Evolutionary conservation across 1,140 invertebrate species (phyloP).

Genomic region (Magallana angulata): DNA sequence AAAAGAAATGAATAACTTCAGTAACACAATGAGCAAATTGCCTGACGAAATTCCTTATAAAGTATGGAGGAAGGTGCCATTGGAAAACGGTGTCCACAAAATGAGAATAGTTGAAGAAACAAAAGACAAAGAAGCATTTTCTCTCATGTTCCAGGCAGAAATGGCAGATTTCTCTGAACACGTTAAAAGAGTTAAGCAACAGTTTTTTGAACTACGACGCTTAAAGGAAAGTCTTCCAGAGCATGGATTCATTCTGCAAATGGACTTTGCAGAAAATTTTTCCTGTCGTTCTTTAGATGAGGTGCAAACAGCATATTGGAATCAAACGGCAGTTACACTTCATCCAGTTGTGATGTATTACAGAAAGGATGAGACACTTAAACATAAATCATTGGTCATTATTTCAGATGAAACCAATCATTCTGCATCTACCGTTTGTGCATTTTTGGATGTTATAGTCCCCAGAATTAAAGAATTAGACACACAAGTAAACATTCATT

Average conservation of each 20-base stretch:
- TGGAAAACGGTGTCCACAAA: background rate
- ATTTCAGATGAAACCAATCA: constrained; percentile 35
- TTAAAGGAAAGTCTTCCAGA: constrained; percentile 41
- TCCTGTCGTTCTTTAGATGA: constrained; percentile 26
- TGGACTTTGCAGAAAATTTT: constrained; percentile 51
- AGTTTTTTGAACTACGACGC: constrained; percentile 1
- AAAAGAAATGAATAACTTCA: background rate
- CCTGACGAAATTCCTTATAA: constrained; percentile 9
- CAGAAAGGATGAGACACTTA: background rate
- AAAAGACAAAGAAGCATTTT: background rate
- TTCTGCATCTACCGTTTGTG: constrained; percentile 24
- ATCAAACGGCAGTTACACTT: constrained; percentile 39
- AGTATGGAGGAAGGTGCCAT: constrained; percentile 40
- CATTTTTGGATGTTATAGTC: constrained; percentile 21
- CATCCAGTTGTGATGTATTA: constrained; percentile 57
- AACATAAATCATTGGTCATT: constrained; percentile 43
- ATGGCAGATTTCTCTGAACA: background rate
- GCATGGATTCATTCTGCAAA: constrained; percentile 28
- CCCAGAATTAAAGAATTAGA: background rate
- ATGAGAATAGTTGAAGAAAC: constrained; percentile 36
- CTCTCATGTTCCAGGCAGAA: background rate
- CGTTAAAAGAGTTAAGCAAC: constrained; percentile 32
- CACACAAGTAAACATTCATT: constrained; percentile 53
- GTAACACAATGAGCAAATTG: background rate
- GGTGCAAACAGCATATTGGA: constrained; percentile 43